These are phyloP conservation scores for Dryadula phaetusa DNA, from an alignment of 2,888 invertebrate species.

Conservation along the genomic window DNA sequence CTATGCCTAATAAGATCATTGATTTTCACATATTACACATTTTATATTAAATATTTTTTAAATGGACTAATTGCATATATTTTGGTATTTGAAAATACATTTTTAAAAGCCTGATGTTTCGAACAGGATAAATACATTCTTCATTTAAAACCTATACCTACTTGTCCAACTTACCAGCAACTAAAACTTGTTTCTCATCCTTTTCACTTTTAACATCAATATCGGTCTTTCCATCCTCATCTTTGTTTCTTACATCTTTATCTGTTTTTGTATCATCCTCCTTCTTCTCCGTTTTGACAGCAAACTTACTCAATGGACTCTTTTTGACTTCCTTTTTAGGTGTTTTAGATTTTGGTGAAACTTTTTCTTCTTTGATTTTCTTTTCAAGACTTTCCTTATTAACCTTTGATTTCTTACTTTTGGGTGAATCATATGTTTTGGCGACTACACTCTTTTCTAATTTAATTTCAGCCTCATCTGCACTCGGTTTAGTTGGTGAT, in stretches of 20 bases:
- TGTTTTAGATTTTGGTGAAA: conserved; percentile 41
- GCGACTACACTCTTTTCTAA: conserved; percentile 54
- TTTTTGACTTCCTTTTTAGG: conserved; percentile 38
- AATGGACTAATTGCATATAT: no score
- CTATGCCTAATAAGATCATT: no score
- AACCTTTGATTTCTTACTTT: conserved; percentile 56
- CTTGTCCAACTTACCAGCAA: conserved; percentile 61
- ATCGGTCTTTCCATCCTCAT: conserved; percentile 33
- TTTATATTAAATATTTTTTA: no score
- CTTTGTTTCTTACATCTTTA: conserved; percentile 22
- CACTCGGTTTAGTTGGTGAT: conserved; percentile 26
- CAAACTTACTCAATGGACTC: conserved; percentile 35
- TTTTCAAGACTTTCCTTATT: conserved; percentile 40
- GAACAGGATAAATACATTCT: no score
- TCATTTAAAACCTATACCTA: no score
- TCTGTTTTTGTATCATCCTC: conserved; percentile 30
- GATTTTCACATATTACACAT: no score
- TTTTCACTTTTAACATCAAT: conserved; percentile 31
- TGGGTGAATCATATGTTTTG: conserved; percentile 67
- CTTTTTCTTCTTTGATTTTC: conserved; percentile 45
- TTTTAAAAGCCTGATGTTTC: no score
- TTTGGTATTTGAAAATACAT: no score
- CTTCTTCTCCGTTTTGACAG: conserved; percentile 42
- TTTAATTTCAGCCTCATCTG: conserved; percentile 52
- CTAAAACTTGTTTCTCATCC: conserved; percentile 45